Evolutionary conservation across 2,888 invertebrate species (phyloP).

Genomic region (Caprella mutica): DNA sequence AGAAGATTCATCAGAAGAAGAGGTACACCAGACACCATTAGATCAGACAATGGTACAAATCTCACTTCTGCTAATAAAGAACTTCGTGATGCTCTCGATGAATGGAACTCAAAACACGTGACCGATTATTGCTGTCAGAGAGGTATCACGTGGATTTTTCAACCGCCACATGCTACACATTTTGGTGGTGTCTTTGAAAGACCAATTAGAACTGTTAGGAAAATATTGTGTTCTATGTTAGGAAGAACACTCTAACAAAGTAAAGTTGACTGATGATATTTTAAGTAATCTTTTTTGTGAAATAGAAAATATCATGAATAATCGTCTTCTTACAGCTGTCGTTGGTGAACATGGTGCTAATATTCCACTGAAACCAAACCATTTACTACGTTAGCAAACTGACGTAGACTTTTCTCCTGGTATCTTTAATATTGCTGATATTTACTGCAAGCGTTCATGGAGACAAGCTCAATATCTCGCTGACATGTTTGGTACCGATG

Average conservation of each 20-base stretch:
- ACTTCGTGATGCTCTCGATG: too few relatives aligned
- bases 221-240: too few relatives aligned
- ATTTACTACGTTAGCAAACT: not conserved
- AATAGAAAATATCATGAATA: not conserved
- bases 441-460: not conserved
- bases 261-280: not conserved
- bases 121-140: too few relatives aligned
- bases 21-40: not conserved
- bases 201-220: not conserved
- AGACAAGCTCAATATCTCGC: too few relatives aligned
- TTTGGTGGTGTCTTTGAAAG: not conserved
- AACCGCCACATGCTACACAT: not conserved
- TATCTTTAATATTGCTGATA: not conserved
- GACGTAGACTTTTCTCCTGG: not conserved
- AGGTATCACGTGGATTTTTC: not conserved
- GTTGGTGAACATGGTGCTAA: not conserved
- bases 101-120: too few relatives aligned
- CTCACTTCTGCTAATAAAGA: too few relatives aligned
- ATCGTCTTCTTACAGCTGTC: not conserved
- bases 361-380: not conserved
- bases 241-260: too few relatives aligned
- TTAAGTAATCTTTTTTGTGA: not conserved
- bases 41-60: constrained; percentile 4
- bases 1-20: not conserved
- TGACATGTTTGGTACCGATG: not conserved